Base-by-base conservation (phyloP, 1,140 invertebrate genomes). In the Pectinophora gossypiella region DNA sequence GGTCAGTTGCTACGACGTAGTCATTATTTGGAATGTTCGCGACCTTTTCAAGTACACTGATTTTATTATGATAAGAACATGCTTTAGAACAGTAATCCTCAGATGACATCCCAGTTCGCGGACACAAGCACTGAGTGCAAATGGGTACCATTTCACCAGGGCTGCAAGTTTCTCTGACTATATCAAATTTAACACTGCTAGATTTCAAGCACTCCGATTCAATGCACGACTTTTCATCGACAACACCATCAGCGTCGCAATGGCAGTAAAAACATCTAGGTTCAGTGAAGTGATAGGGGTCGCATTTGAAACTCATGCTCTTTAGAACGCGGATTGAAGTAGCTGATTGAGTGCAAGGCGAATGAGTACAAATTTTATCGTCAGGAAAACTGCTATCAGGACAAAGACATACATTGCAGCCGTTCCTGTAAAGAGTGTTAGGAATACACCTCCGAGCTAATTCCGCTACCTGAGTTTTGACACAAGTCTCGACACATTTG, bases 101-200 rank as follows among this genome's bases (percentile, higher is more conserved):
- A 46, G 55, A 53, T 0, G 64, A 76, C 2, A 56, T 12, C n/a
- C 72, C 67, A 35, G 69, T 64, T 13, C 32, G 47, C 4, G 61
- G 57, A 53, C 83, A 86, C 48, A 83, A 78, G 32, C 81, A 86
- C 65, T 86, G 72, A 3, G 68, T 61, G 40, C 83, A 86, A 47
- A 70, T 51, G 3, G 76, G 67, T 0, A 76, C 69, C 44, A 81
- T 54, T 67, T 86, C 79, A 19, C 77, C 78, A 3, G 74, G 61
- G 42, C 38, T 70, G 40, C 83, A 86, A 3, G 47, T 49, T 10
- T 42, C 43, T 15, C 55, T 64, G 22, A 46, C 18, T 36, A 38
- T 22, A 48, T 59, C 50, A 47, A 61, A 56, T 51, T 56, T 55
- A 35, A 59, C 59, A 51, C 72, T 48, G 10, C 44, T 42, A 13